phyloP scores from a whole-genome alignment of 2,797 vertebrate species.

The Gallirallus australis region DNA sequence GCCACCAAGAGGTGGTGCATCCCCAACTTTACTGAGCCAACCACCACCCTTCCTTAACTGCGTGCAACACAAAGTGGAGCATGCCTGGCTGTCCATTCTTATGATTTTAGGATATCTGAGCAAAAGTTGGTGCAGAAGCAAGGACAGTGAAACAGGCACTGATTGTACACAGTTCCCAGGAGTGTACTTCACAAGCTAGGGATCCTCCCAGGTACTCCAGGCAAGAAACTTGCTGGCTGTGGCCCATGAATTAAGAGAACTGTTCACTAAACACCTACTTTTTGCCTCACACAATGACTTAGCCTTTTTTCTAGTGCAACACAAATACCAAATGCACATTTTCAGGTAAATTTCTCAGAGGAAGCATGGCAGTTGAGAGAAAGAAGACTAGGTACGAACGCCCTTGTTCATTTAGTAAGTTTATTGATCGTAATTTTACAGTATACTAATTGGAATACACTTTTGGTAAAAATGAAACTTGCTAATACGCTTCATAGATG shows the following conservation, averaged over 20 bases:
- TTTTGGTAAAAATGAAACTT: neutral
- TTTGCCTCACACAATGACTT: neutral
- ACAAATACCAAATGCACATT: neutral
- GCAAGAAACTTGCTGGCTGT: neutral
- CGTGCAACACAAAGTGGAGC: neutral
- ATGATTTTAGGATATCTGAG: neutral
- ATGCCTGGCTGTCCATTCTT: neutral
- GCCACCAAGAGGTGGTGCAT: neutral
- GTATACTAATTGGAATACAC: neutral
- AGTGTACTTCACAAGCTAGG: neutral
- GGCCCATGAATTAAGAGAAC: neutral
- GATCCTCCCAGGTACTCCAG: neutral
- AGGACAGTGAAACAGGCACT: neutral
- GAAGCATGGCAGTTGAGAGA: neutral
- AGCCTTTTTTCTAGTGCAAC: neutral
- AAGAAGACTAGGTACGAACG: constrained; percentile 20
- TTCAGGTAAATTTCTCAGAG: neutral
- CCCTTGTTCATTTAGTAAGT: constrained; percentile 21
- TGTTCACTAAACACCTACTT: neutral
- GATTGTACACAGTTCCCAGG: neutral
- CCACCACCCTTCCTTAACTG: neutral
- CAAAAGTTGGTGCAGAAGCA: neutral
- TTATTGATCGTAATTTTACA: constrained; percentile 51
- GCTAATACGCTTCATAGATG: neutral
- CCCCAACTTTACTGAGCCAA: neutral